Conservation (phyloP, 1,140 invertebrate genomes). For the Aphelenchoides besseyi region DNA sequence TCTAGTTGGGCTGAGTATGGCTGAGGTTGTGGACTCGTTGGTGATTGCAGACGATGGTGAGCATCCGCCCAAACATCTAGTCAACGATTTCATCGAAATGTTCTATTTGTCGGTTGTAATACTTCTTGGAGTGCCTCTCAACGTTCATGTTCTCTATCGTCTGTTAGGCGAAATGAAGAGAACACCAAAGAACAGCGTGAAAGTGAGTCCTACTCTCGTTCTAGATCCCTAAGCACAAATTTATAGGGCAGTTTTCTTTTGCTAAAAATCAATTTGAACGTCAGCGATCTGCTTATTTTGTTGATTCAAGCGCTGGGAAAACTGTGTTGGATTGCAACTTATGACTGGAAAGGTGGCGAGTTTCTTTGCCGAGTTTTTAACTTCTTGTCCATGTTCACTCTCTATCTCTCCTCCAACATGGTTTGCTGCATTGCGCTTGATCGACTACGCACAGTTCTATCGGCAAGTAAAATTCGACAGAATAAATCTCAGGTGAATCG, state of each 20-base stretch:
- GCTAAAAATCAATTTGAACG: constrained; percentile 59
- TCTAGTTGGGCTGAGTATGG: background rate
- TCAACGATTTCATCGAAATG: constrained; percentile 58
- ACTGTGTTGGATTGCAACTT: constrained; percentile 52
- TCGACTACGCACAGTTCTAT: constrained; percentile 52
- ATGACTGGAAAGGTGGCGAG: constrained; percentile 57
- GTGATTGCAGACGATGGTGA: background rate
- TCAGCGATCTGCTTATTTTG: constrained; percentile 56
- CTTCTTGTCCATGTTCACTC: constrained; percentile 55
- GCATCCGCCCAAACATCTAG: constrained; percentile 48
- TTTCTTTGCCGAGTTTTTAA: constrained; percentile 54
- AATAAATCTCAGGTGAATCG: constrained; percentile 5
- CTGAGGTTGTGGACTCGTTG: too few relatives aligned
- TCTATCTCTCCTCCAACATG: constrained; percentile 60
- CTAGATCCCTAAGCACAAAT: background rate
- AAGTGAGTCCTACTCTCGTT: constrained; percentile 23
- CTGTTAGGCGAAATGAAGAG: constrained; percentile 34
- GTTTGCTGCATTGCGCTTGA: constrained; percentile 60
- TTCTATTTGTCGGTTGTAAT: constrained; percentile 52
- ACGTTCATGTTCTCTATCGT: constrained; percentile 43
- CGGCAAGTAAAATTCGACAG: constrained; percentile 38
- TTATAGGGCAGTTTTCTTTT: constrained; percentile 55
- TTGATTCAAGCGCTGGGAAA: constrained; percentile 51
- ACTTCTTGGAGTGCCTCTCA: constrained; percentile 49
- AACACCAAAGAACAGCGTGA: constrained; percentile 39